Evolutionary conservation across 2,888 invertebrate species (phyloP), one percentile per base, ranked within the genome.

Genomic region (Aspidiotus rigidus): DNA sequence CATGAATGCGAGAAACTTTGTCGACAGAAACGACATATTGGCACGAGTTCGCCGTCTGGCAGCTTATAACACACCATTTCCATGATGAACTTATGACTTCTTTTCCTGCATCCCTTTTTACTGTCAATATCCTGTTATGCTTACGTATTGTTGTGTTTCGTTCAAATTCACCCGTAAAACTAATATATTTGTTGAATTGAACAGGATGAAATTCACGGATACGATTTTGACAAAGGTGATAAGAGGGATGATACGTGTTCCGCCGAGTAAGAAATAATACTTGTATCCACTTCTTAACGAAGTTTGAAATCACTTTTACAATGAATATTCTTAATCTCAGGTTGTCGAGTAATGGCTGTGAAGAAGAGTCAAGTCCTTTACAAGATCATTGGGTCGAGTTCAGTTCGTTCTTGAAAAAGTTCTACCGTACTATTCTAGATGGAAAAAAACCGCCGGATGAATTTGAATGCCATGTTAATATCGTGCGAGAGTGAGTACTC

Each of bases 381-480:
- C 64, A 66, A 66, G 64, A 66, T 59, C 64, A 66, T 42, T 67
- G 67, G 67, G 15, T 60, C 11, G 60, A 67, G 28, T 60, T 67
- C 42, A 67, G 67, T 53, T 60, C 67, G 11, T 67, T 60, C 59
- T 60, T 67, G 13, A 41, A 44, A 6, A 59, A 60, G 53, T 56
- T 67, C 3, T 67, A 60, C 53, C 67, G 44, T 44, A 59, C 59
- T 7, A 59, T 67, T 15, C 39, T 67, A 11, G 60, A 67, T 39
- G 53, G 67, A 13, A 60, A 67, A 40, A 67, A 67, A 67, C 67
- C 67, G 53, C 67, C 67, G 3, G 59, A 67, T 9, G 67, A 67
- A 15, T 67, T 60, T 15, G 53, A 67, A 60, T 59, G 60, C 49
- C 67, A 60, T 53, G 59, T 67, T 28, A 59, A 67, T 60, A 66